Percentiles rank a stretch among this genome's conserved stretches.
phyloP scores from a whole-genome alignment of 2,797 vertebrate genomes.

The Monodelphis domestica region DNA sequence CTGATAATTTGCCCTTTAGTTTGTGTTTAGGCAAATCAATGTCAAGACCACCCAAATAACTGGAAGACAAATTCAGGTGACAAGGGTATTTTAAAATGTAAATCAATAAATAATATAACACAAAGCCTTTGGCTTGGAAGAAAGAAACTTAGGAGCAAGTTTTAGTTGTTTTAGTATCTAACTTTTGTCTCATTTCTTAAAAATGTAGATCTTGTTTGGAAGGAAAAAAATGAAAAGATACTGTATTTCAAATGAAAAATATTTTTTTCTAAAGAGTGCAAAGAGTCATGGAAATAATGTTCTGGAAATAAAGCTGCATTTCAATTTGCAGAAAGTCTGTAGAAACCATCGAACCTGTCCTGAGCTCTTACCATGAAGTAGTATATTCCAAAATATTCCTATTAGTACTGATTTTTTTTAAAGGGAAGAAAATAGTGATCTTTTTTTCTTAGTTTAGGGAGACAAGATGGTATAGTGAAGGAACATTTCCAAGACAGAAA shows the following conservation, averaged over 20 bases:
- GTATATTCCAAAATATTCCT: background rate
- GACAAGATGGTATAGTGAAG: background rate
- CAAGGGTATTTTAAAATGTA: background rate
- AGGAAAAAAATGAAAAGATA: background rate
- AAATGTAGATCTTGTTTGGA: background rate
- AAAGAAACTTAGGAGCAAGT: background rate
- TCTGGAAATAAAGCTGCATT: background rate
- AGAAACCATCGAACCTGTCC: background rate
- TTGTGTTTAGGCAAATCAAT: background rate
- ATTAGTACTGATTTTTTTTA: background rate
- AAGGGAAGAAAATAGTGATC: background rate
- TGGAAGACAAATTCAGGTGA: background rate
- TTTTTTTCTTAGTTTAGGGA: background rate
- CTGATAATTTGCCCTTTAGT: background rate
- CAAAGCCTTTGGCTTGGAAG: background rate
- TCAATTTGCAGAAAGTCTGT: background rate
- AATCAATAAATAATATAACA: background rate
- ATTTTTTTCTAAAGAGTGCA: background rate
- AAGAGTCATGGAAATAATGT: background rate
- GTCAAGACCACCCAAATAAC: background rate
- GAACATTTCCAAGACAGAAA: background rate
- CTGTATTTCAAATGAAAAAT: background rate
- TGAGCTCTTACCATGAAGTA: background rate
- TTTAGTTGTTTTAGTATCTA: background rate
- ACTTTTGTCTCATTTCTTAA: background rate